A percentile compares a stretch with the other conserved stretches of the same genome.
phyloP scores from a whole-genome alignment of 2,888 invertebrate genomes.

The Parochlus steinenii region DNA sequence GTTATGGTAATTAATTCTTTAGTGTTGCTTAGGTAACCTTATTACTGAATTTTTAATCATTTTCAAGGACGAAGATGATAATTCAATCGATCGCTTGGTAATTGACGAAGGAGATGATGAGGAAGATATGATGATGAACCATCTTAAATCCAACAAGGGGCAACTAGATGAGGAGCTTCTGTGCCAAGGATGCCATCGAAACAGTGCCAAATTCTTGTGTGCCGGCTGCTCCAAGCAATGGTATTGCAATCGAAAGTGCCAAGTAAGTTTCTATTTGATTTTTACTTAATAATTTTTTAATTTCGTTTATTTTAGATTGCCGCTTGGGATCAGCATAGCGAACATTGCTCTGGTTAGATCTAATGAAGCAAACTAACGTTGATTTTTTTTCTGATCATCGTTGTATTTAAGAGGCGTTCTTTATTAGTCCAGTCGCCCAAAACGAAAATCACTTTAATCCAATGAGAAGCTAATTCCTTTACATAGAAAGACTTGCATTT shows the following conservation, averaged over 20 bases:
- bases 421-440: too few species aligned
- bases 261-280: too few species aligned
- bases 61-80: constrained; percentile 33
- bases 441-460: too few species aligned
- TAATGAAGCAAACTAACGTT: too few species aligned
- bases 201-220: constrained; percentile 73
- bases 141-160: constrained; percentile 20
- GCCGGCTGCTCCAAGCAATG: constrained; percentile 84
- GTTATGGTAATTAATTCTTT: not conserved
- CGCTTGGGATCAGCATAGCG: too few species aligned
- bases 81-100: constrained; percentile 41
- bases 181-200: constrained; percentile 72
- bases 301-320: too few species aligned
- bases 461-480: too few species aligned
- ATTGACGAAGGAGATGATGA: constrained; percentile 39
- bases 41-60: not conserved
- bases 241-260: constrained; percentile 88
- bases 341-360: too few species aligned
- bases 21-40: not conserved
- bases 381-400: too few species aligned
- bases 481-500: too few species aligned
- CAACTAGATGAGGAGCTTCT: constrained; percentile 42
- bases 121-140: constrained; percentile 20
- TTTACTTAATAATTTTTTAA: too few species aligned
- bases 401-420: too few species aligned